A percentile compares a stretch with the other conserved stretches of the same genome.
Conservation (phyloP, 2,797 vertebrate species). For the Hypotaenidia okinawae region DNA sequence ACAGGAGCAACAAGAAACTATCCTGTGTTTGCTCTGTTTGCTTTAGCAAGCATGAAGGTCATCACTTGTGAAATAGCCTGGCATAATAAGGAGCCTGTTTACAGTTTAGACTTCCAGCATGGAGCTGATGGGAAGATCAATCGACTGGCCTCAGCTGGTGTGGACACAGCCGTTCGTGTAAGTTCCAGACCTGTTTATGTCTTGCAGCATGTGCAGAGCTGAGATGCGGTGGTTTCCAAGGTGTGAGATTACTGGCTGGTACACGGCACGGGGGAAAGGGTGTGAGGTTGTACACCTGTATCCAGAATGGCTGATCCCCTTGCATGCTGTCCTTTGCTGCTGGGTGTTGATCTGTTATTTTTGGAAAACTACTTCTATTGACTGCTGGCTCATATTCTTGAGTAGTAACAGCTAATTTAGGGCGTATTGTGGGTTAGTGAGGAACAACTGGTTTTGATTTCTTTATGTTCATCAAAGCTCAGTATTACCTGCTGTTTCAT, state of each 20-base stretch:
- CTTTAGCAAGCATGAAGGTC: slow-evolving; percentile 87
- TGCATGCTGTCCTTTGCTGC: background rate
- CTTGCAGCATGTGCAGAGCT: accelerated
- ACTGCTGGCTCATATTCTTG: background rate
- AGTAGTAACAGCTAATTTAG: background rate
- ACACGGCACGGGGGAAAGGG: accelerated
- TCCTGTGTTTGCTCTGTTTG: background rate
- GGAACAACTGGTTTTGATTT: background rate
- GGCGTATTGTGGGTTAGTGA: background rate
- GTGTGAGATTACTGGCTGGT: accelerated
- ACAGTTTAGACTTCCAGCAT: slow-evolving; percentile 95
- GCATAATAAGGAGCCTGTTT: slow-evolving; percentile 98
- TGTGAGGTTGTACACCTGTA: no score
- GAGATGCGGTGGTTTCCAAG: background rate
- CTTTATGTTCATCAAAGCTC: background rate
- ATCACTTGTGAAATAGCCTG: slow-evolving; percentile 97
- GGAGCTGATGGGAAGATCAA: slow-evolving; percentile 82
- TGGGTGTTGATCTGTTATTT: background rate
- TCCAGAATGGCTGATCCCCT: background rate
- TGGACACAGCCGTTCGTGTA: slow-evolving; percentile 92
- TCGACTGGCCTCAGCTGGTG: slow-evolving; percentile 92
- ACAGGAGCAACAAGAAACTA: background rate
- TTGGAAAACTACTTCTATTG: background rate
- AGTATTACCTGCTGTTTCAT: background rate
- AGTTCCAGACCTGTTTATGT: background rate